Base-by-base conservation (phyloP, 1,140 invertebrate species). In the Platyscapa corneri region DNA sequence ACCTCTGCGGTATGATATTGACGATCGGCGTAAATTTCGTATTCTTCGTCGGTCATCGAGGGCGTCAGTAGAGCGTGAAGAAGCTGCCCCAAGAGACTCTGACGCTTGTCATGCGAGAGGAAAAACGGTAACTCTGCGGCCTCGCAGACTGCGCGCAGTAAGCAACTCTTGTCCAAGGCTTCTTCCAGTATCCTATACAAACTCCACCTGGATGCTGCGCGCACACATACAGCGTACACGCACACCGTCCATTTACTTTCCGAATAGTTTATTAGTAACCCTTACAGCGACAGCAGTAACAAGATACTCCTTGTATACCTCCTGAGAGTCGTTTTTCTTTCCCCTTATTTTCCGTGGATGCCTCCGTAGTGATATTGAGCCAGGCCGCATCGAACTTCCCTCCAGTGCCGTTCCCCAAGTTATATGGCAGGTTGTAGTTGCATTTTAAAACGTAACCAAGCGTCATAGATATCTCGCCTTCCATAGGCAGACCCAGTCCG, bases 141-240 rank as follows among this genome's bases (percentile, higher is more conserved):
- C 92, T 97, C 96, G 89, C 96, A 97, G 89, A 97, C 95, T 85
- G 95, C 95, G 89, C 95, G 95, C 53, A 97, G 94, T 70, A 97
- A 93, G 91, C 96, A 97, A 86, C 94, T 93, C 87, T 95, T 94
- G 16, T 96, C 96, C 53, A 90, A 88, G 16, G 23, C 85, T 30
- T 92, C 89, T 64, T 92, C 93, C 80, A 91, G 91, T 56, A 92
- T 85, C 83, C 90, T 90, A 88, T 94, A 94, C 74, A 94, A 89
- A 74, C 85, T 90, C 93, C 93, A 94, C 12, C 93, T 90, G 6
- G 82, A 84, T n/a, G 32, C 81, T 82, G 46, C 32, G 30, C 30
- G 27, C 64, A 79, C 56, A 39, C 49, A 32, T 70, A 39, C 23
- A 83, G 46, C 14, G 16, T 53, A 53, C 18, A 53, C 49, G 49